Evolutionary conservation across 2,113 vertebrate species (phyloP).

Genomic region (Pseudopipra pipra): DNA sequence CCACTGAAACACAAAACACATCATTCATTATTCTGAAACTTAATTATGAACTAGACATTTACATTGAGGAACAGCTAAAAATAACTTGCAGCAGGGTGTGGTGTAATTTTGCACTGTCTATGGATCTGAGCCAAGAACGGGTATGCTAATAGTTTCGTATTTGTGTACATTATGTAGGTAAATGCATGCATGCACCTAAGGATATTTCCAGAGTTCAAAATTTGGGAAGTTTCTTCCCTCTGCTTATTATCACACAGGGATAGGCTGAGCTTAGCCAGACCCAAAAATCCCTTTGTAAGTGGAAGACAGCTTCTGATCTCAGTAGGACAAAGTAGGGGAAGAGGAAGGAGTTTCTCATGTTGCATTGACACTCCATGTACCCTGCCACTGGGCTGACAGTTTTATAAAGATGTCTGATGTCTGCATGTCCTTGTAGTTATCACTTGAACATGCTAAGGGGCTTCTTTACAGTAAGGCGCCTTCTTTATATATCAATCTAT

Average conservation of each 20-base stretch:
- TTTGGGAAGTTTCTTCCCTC: background rate
- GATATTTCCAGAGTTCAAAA: background rate
- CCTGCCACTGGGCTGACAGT: background rate
- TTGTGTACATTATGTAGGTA: background rate
- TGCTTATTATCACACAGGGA: background rate
- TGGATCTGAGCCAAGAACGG: background rate
- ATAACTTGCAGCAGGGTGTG: slow-evolving; percentile 28
- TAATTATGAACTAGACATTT: slow-evolving; percentile 40
- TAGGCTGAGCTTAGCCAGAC: background rate
- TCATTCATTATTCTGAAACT: slow-evolving; percentile 47
- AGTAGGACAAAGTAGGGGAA: background rate
- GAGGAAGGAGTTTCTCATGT: background rate
- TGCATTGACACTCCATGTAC: background rate
- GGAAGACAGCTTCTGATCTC: background rate
- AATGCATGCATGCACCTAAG: background rate
- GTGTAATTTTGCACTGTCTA: background rate
- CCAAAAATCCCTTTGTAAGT: background rate
- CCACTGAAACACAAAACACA: slow-evolving; percentile 34
- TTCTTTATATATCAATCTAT: background rate
- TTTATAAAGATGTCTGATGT: background rate
- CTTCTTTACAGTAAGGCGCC: background rate
- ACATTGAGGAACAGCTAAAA: slow-evolving; percentile 30
- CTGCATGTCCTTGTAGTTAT: background rate
- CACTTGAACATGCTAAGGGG: background rate
- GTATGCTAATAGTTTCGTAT: background rate